phyloP scores from a whole-genome alignment of 2,797 vertebrate species.

The Yasuhikotakia modesta region DNA sequence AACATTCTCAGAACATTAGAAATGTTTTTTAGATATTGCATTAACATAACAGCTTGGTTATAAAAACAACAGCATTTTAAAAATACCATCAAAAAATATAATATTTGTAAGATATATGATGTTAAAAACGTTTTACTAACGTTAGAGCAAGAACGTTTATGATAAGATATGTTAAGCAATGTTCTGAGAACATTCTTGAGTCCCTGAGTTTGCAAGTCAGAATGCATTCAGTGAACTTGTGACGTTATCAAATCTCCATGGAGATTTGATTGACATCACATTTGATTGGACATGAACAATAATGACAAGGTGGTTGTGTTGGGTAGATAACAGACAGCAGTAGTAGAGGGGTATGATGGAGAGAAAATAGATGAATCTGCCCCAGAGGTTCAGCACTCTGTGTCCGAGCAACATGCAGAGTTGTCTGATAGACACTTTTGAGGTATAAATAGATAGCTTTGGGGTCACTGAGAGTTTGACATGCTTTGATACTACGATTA shows the following conservation, averaged over 20 bases:
- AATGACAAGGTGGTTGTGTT: constrained; percentile 33
- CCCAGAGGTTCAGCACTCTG: constrained; percentile 9
- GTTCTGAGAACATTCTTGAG: too few species aligned
- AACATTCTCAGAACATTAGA: too few species aligned
- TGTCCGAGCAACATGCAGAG: neutral
- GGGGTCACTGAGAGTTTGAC: constrained; percentile 27
- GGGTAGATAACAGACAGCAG: constrained; percentile 16
- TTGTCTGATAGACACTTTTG: constrained; percentile 34
- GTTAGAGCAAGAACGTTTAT: too few species aligned
- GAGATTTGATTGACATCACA: constrained; percentile 44
- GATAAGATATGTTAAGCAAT: too few species aligned
- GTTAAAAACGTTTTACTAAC: too few species aligned
- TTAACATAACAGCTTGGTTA: too few species aligned
- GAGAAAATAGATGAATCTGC: constrained; percentile 24
- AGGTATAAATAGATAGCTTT: constrained; percentile 34
- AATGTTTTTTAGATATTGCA: too few species aligned
- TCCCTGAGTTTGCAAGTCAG: constrained; percentile 5
- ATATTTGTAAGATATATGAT: too few species aligned
- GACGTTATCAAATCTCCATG: constrained; percentile 17
- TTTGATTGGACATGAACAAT: constrained; percentile 46
- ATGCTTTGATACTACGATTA: constrained; percentile 18
- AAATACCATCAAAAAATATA: too few species aligned
- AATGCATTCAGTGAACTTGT: constrained; percentile 8
- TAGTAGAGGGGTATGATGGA: constrained; percentile 19
- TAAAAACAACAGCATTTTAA: too few species aligned